These are phyloP conservation scores for Strix occidentalis DNA, from an alignment of 2,797 vertebrate species.

Conservation along the genomic window DNA sequence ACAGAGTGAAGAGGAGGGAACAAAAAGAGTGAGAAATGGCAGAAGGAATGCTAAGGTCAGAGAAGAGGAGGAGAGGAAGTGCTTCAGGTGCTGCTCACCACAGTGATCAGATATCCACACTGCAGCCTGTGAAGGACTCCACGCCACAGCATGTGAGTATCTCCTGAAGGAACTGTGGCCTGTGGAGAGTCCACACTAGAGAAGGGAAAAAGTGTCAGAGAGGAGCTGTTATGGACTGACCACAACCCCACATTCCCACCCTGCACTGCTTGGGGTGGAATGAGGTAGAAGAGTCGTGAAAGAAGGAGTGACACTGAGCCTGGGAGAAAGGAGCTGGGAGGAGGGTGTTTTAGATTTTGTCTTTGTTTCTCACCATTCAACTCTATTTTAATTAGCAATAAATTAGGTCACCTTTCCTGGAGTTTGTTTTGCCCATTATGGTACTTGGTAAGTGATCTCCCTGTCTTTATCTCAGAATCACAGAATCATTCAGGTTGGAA, in stretches of 20 bases:
- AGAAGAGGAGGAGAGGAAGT: not conserved
- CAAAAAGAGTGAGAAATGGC: not conserved
- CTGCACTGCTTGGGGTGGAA: not conserved
- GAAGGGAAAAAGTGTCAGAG: not conserved
- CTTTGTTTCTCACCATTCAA: not conserved
- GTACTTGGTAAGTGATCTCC: not conserved
- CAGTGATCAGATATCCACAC: too few species aligned
- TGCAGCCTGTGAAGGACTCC: not conserved
- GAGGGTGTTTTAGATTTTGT: not conserved
- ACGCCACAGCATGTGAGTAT: too few species aligned
- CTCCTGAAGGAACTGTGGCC: not conserved
- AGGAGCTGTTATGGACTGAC: not conserved
- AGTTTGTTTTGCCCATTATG: not conserved
- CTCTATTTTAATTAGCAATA: not conserved
- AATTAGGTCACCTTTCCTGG: not conserved
- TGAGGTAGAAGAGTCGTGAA: not conserved
- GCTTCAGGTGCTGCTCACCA: not conserved
- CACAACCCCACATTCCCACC: not conserved
- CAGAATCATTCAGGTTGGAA: too few species aligned
- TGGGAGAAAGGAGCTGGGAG: not conserved
- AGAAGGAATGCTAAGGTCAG: not conserved
- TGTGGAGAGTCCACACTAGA: fast-evolving
- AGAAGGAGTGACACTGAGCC: not conserved
- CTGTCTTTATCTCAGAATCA: not conserved
- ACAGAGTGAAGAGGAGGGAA: not conserved